Evolutionary conservation across 1,140 invertebrate species (phyloP).

Genomic region (Drosophila baimaii): DNA sequence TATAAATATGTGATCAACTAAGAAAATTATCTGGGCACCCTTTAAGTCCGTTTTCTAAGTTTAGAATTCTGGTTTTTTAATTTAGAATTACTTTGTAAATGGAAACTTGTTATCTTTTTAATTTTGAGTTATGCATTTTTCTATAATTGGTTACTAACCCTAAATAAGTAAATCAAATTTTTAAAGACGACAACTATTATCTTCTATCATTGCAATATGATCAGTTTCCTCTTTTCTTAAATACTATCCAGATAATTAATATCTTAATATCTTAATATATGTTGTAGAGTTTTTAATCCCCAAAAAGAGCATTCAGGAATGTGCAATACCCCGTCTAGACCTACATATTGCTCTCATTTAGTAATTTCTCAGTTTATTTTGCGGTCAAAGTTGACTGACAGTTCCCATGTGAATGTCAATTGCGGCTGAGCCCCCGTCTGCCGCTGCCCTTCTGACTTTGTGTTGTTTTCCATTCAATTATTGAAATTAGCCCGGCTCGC

Average conservation of each 20-base stretch:
- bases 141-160: background rate
- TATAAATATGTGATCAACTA: background rate
- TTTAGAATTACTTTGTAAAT: background rate
- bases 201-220: background rate
- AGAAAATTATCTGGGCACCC: background rate
- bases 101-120: too few species aligned
- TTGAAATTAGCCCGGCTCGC: slow-evolving; percentile 53
- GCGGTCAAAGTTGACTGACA: slow-evolving; percentile 79
- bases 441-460: slow-evolving; percentile 29
- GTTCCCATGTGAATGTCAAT: slow-evolving; percentile 64
- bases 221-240: background rate
- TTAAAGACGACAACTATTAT: background rate
- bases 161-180: background rate
- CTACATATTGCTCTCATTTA: slow-evolving; percentile 32
- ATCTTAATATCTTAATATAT: too few species aligned
- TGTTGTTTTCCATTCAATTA: slow-evolving; percentile 68
- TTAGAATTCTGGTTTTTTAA: background rate
- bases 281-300: too few species aligned
- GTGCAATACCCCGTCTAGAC: background rate
- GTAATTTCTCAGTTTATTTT: slow-evolving; percentile 35
- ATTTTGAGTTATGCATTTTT: too few species aligned
- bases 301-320: slow-evolving; percentile 3
- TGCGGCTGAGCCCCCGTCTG: slow-evolving; percentile 6
- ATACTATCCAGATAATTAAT: too few species aligned
- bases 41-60: background rate